These are phyloP conservation scores for Aradus depressus DNA, from an alignment of 2,888 invertebrate genomes.

Conservation along the genomic window DNA sequence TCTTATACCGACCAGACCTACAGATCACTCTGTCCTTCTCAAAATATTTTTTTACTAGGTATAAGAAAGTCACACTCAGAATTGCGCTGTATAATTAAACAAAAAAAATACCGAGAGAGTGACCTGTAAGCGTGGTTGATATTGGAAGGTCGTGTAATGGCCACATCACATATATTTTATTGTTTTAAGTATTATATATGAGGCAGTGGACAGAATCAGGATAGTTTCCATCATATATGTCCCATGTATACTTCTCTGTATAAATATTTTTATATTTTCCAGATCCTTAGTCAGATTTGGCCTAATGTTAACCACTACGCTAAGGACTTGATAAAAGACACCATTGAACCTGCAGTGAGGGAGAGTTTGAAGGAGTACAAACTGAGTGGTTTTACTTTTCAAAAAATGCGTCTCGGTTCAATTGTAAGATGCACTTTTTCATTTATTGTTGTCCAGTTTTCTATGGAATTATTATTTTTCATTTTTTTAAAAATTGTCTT, in stretches of 20 bases:
- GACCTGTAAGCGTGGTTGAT: no score
- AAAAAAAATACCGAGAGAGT: no score
- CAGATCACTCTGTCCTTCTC: no score
- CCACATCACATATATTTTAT: no score
- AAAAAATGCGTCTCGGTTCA: conserved; percentile 86
- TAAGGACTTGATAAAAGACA: conserved; percentile 66
- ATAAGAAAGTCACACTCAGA: no score
- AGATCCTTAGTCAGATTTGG: conserved; percentile 87
- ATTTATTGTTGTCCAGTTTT: conserved; percentile 19
- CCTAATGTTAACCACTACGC: conserved; percentile 91
- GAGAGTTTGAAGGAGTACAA: conserved; percentile 74
- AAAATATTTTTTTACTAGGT: no score
- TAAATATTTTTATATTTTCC: conserved; percentile 30
- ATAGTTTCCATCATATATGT: neutral
- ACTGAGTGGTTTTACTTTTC: conserved; percentile 84
- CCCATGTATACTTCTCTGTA: neutral
- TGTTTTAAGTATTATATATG: no score
- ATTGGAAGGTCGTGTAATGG: no score
- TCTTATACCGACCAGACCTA: no score
- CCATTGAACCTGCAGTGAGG: conserved; percentile 75
- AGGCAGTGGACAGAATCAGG: no score
- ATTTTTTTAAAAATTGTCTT: conserved; percentile 3
- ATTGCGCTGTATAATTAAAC: no score
- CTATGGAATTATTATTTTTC: neutral
- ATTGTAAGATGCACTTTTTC: conserved; percentile 53